A percentile compares a stretch with the other conserved stretches of the same genome.
phyloP scores from a whole-genome alignment of 2,113 vertebrate genomes.

The Tachysurus vachellii region DNA sequence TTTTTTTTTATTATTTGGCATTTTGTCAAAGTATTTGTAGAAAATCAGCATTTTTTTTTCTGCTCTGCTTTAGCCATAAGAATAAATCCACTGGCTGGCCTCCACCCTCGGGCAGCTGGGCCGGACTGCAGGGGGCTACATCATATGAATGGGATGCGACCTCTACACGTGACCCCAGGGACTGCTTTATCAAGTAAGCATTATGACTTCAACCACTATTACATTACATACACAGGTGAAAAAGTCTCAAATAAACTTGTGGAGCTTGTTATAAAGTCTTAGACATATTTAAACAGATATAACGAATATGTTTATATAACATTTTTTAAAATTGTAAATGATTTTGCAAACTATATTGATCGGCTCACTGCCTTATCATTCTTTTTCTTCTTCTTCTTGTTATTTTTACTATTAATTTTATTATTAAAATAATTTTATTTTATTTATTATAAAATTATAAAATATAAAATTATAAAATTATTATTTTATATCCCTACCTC shows the following conservation, averaged over 20 bases:
- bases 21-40: not conserved
- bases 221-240: not conserved
- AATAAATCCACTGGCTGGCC: slow-evolving; percentile 93
- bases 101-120: slow-evolving; percentile 88
- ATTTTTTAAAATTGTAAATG: not conserved
- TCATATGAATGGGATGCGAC: slow-evolving; percentile 92
- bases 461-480: too few relatives aligned
- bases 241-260: not conserved
- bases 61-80: slow-evolving; percentile 80
- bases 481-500: not conserved
- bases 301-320: not conserved
- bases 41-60: not conserved
- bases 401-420: not conserved
- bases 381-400: too few relatives aligned
- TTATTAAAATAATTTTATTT: not conserved
- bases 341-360: not conserved
- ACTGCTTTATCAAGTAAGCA: slow-evolving; percentile 88
- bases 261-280: too few relatives aligned
- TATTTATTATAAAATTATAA: not conserved
- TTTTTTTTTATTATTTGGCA: not conserved
- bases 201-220: not conserved
- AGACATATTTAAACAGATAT: not conserved
- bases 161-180: slow-evolving; percentile 84
- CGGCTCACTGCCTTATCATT: not conserved
- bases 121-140: slow-evolving; percentile 82